These are phyloP conservation scores for Drosophila lowei DNA, from an alignment of 1,140 invertebrate genomes.

Conservation along the genomic window DNA sequence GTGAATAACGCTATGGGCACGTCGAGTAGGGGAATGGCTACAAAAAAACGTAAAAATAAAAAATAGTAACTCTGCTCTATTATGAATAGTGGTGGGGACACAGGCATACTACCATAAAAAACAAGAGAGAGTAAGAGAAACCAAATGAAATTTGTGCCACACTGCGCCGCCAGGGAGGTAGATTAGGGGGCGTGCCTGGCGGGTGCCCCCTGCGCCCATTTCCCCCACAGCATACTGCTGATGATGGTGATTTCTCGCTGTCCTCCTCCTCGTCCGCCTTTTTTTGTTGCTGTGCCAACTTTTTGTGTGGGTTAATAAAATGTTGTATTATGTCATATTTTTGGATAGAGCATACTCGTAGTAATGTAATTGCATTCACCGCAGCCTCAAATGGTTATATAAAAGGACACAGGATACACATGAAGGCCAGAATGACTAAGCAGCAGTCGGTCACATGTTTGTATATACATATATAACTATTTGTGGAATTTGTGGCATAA, in stretches of 20 bases:
- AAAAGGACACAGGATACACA: conserved; percentile 19
- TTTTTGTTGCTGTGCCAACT: conserved; percentile 37
- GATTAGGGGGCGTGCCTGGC: conserved; percentile 40
- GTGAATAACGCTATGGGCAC: conserved; percentile 71
- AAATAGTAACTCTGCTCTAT: conserved; percentile 74
- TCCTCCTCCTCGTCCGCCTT: not conserved
- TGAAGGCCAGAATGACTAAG: conserved; percentile 7
- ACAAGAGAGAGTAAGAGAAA: conserved; percentile 47
- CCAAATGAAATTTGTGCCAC: conserved; percentile 71
- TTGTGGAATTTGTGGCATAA: conserved; percentile 32
- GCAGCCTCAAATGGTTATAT: conserved; percentile 37
- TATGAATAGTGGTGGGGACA: conserved; percentile 63
- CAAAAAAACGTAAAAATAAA: conserved; percentile 30
- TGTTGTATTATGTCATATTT: conserved; percentile 80
- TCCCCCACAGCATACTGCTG: conserved; percentile 40
- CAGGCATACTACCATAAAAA: conserved; percentile 22
- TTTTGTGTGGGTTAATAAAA: conserved; percentile 75
- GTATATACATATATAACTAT: conserved; percentile 36
- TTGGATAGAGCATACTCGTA: conserved; percentile 30
- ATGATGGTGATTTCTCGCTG: conserved; percentile 68
- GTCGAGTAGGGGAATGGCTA: conserved; percentile 21
- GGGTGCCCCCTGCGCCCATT: not conserved
- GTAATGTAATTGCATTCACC: conserved; percentile 57
- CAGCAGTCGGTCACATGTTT: conserved; percentile 4
- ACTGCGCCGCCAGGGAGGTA: conserved; percentile 32